Evolutionary conservation across 1,140 invertebrate species (phyloP).

Genomic region (Lasioglossum baleicum): DNA sequence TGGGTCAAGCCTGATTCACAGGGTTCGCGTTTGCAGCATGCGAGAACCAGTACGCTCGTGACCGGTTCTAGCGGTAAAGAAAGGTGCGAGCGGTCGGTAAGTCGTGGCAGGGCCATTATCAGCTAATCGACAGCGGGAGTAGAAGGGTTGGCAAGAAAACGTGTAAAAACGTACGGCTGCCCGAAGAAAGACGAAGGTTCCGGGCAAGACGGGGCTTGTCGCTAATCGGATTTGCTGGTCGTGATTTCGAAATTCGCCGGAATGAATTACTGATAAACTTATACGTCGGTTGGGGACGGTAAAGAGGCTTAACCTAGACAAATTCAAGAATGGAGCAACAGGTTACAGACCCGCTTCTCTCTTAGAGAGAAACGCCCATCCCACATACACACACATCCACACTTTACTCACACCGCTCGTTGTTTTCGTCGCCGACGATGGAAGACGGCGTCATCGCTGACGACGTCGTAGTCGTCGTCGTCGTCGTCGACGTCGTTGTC

Average conservation of each 20-base stretch:
- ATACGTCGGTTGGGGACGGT: constrained; percentile 11
- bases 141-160: background rate
- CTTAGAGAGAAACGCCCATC: constrained; percentile 8
- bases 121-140: too few species aligned
- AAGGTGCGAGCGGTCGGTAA: too few species aligned
- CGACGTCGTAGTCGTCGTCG: too few species aligned
- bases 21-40: too few species aligned
- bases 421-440: background rate
- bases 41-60: too few species aligned
- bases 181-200: background rate
- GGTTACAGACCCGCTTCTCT: constrained; percentile 56
- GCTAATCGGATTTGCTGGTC: constrained; percentile 56
- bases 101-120: too few species aligned
- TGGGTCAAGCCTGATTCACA: too few species aligned
- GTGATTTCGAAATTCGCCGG: constrained; percentile 54
- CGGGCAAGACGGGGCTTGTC: background rate
- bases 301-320: constrained; percentile 61
- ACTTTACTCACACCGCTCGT: background rate
- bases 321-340: constrained; percentile 68
- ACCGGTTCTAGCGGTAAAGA: too few species aligned
- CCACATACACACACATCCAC: too few species aligned
- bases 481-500: constrained; percentile 3
- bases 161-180: background rate
- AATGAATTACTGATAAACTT: constrained; percentile 61
- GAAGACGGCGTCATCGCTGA: background rate